phyloP scores from a whole-genome alignment of 2,888 invertebrate species.

The Agapetus fuscipes region DNA sequence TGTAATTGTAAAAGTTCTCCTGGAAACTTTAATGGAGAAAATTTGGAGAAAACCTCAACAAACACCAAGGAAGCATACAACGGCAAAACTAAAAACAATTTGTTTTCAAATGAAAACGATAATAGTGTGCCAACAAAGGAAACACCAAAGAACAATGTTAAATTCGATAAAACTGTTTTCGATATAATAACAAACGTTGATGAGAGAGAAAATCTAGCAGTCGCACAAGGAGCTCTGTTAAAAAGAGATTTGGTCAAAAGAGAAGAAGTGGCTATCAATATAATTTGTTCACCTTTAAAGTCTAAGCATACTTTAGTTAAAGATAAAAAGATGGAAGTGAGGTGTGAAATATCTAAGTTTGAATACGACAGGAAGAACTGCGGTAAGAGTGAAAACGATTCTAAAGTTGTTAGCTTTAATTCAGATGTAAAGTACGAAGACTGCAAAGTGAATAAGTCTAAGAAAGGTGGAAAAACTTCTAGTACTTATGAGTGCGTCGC shows the following conservation, averaged over 20 bases:
- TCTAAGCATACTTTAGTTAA: no score
- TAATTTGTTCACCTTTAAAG: no score
- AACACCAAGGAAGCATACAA: not conserved
- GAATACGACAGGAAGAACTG: constrained; percentile 7
- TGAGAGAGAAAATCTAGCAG: not conserved
- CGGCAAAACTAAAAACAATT: not conserved
- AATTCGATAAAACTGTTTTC: constrained; percentile 8
- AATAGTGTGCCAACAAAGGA: constrained; percentile 1
- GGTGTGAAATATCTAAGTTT: constrained; percentile 7
- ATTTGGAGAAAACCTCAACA: constrained; percentile 2
- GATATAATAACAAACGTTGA: not conserved
- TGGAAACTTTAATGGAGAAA: constrained; percentile 4
- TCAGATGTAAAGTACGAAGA: not conserved
- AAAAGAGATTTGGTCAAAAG: constrained; percentile 2
- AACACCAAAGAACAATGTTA: constrained; percentile 8
- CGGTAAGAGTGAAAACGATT: not conserved
- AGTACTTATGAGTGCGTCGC: constrained; percentile 15
- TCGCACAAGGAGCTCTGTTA: constrained; percentile 1
- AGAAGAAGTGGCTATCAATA: not conserved
- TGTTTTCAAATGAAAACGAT: not conserved
- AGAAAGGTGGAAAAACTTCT: constrained; percentile 5
- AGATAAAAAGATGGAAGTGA: no score
- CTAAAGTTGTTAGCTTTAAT: not conserved
- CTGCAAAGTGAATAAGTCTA: not conserved
- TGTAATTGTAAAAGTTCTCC: constrained; percentile 10